Evolutionary conservation across 2,113 vertebrate species (phyloP).

Genomic region (Propithecus coquereli): DNA sequence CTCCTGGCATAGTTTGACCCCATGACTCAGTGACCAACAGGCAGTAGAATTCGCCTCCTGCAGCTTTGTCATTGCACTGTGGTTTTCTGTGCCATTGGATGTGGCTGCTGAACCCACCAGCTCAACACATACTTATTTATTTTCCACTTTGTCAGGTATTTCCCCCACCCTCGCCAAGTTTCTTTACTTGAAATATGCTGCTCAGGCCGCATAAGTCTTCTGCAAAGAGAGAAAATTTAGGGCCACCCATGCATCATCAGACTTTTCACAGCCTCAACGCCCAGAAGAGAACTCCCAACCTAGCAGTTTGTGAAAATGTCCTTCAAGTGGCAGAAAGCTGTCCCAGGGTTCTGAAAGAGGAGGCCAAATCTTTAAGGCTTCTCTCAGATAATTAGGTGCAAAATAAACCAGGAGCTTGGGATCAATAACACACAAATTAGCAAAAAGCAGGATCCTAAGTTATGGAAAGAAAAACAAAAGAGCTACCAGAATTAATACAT

Average conservation of each 20-base stretch:
- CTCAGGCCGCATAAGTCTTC: neutral
- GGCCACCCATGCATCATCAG: neutral
- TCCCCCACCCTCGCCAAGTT: neutral
- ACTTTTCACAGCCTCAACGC: neutral
- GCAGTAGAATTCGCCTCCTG: neutral
- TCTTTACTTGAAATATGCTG: neutral
- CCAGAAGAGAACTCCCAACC: neutral
- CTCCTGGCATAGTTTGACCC: neutral
- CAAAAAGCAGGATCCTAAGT: neutral
- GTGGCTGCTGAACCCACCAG: neutral
- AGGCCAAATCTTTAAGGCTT: neutral
- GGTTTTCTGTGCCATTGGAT: neutral
- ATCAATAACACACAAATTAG: neutral
- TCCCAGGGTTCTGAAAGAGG: neutral
- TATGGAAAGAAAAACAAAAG: neutral
- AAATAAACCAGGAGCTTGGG: slow-evolving; percentile 13
- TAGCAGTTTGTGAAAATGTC: neutral
- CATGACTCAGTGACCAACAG: neutral
- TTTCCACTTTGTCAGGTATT: neutral
- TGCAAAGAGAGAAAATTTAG: neutral
- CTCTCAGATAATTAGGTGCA: neutral
- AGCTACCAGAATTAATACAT: neutral
- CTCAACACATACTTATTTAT: neutral
- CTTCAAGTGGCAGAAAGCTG: neutral
- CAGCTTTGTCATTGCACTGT: neutral